Conservation (phyloP, 2,797 vertebrate genomes). For the Melanotaenia parkinsoni region DNA sequence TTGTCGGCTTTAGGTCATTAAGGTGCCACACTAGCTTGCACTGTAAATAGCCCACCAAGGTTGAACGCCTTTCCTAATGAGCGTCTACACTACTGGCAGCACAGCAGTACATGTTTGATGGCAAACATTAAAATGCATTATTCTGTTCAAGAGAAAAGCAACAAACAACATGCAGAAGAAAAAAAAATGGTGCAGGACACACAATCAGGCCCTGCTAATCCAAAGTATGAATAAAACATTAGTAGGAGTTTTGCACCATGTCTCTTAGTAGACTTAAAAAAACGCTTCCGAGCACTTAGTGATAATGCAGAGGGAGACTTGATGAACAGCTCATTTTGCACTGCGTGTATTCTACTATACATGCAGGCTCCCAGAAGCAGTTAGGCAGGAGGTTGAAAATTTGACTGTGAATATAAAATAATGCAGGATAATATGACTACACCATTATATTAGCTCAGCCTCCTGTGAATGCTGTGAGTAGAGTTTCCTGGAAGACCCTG, state of each 20-base stretch:
- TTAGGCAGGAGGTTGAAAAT: conserved; percentile 21
- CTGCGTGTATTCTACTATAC: conserved; percentile 33
- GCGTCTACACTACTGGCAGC: conserved; percentile 56
- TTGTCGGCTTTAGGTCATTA: conserved; percentile 51
- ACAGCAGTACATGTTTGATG: conserved; percentile 48
- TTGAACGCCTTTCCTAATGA: conserved; percentile 66
- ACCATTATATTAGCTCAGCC: conserved; percentile 21
- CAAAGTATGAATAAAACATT: conserved; percentile 74
- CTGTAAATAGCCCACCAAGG: conserved; percentile 55
- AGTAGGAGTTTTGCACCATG: conserved; percentile 40
- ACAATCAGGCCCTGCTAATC: conserved; percentile 52
- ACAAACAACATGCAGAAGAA: conserved; percentile 43
- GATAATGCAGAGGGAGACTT: conserved; percentile 51
- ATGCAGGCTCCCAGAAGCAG: conserved; percentile 11
- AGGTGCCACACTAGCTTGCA: conserved; percentile 46
- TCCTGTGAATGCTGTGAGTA: conserved; percentile 7
- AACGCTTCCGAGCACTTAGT: conserved; percentile 31
- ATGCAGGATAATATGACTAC: conserved; percentile 10
- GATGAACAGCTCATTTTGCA: conserved; percentile 47
- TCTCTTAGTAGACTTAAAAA: conserved; percentile 54
- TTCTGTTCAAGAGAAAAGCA: conserved; percentile 67
- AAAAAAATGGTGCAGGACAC: conserved; percentile 21
- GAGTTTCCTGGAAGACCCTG: conserved; percentile 7
- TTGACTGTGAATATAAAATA: conserved; percentile 29
- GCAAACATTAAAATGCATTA: conserved; percentile 64